Evolutionary conservation across 2,797 vertebrate species (phyloP).

Genomic region (Euphonia xanthogaster): DNA sequence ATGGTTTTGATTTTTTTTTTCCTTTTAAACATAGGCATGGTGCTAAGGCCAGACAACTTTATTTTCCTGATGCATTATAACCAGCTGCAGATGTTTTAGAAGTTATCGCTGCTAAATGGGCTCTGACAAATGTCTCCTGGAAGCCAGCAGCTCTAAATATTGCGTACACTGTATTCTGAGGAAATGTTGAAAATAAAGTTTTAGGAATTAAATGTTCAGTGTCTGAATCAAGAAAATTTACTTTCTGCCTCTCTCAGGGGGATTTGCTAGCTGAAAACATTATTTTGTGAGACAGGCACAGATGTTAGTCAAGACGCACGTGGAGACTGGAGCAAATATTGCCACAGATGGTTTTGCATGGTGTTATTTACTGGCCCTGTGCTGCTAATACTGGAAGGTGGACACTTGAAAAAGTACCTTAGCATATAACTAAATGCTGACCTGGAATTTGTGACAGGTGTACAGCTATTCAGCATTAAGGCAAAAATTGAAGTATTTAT

Average conservation of each 20-base stretch:
- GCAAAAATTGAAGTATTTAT: not conserved
- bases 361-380: not conserved
- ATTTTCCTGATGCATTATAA: constrained; percentile 50
- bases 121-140: constrained; percentile 43
- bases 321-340: not conserved
- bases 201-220: constrained; percentile 15
- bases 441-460: not conserved
- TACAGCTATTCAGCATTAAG: not conserved
- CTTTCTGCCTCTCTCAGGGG: not conserved
- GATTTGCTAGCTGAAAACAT: not conserved
- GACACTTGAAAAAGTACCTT: not conserved
- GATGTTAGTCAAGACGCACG: not conserved
- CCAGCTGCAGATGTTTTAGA: constrained; percentile 56
- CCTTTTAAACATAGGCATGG: not conserved
- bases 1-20: constrained; percentile 7
- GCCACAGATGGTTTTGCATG: not conserved
- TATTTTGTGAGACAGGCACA: not conserved
- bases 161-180: not conserved
- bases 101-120: constrained; percentile 35
- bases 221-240: constrained; percentile 10
- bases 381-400: not conserved
- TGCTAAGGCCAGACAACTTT: constrained; percentile 7
- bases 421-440: not conserved
- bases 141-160: constrained; percentile 50
- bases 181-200: constrained; percentile 36